Evolutionary conservation across 1,140 invertebrate species (phyloP), one percentile per base, ranked within the genome.

Genomic region (Pollicipes pollicipes): DNA sequence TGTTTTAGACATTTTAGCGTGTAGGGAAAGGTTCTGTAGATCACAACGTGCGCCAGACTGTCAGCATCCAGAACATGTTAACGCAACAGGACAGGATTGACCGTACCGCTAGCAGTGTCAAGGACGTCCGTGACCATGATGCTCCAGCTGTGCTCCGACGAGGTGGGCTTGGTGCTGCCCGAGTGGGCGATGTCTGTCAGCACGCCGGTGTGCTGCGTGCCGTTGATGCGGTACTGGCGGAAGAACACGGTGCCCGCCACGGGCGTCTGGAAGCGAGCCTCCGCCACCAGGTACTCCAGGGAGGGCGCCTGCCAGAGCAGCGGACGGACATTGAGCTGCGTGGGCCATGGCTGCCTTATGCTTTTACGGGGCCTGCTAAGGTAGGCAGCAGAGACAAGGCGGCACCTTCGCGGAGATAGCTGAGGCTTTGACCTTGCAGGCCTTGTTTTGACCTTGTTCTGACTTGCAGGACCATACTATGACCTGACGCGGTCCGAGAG

Each of bases 111-210:
- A 72, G 87, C 85, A 3, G 85, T 83, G 75, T 93, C 90, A 26
- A 94, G 86, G 70, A 94, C 90, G 77, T 96, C 93, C 0, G 91
- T 95, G 8, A 90, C 89, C 74, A 88, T 91, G 66, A 95, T 85
- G 77, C 93, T 90, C 93, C 93, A 96, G 30, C 87, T 84, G 78
- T 95, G 91, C 74, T 87, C 82, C 0, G 88, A 87, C 66, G 83
- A 84, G 32, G 77, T 73, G 10, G 80, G 77, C 27, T 78, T 76
- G 70, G 80, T 78, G 73, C 79, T 77, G 30, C 76, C 75, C 3
- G 79, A 77, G 72, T 81, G 79, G 73, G 79, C 84, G 8, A 84
- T 75, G 72, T 86, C 83, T 27, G 92, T 86, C 64, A 90, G 84
- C 4, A 93, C 89, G 72, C 93, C 88, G 0, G 86, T 86, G 45